phyloP scores from a whole-genome alignment of 2,888 invertebrate genomes.

The Xestia sexstrigata region DNA sequence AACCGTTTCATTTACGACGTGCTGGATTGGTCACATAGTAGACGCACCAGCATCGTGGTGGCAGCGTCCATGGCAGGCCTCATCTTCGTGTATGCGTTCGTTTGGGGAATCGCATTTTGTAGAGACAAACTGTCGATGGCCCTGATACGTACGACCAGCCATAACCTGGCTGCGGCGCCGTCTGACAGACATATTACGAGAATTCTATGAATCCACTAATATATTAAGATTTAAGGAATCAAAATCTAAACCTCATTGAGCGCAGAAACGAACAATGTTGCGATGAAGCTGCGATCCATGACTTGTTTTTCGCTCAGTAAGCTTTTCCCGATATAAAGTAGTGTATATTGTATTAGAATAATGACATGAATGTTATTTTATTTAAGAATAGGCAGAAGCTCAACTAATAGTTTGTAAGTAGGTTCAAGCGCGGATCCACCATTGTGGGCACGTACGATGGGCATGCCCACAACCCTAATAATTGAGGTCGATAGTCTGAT shows the following conservation, averaged over 20 bases:
- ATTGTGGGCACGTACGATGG: too few relatives aligned
- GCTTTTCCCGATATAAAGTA: constrained; percentile 27
- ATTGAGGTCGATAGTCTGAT: too few relatives aligned
- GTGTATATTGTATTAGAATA: constrained; percentile 9
- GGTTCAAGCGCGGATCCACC: too few relatives aligned
- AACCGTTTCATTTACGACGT: constrained; percentile 93
- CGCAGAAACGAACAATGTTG: constrained; percentile 2
- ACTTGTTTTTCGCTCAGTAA: constrained; percentile 16
- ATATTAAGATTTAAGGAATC: constrained; percentile 20
- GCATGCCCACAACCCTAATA: too few relatives aligned
- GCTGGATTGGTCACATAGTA: constrained; percentile 93
- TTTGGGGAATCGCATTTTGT: constrained; percentile 77
- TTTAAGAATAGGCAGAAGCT: constrained; percentile 32
- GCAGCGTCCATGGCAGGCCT: constrained; percentile 74
- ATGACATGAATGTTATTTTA: constrained; percentile 22
- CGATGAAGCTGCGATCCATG: constrained; percentile 2
- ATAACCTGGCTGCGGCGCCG: constrained; percentile 75
- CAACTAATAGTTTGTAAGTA: constrained; percentile 38
- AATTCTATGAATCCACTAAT: constrained; percentile 60
- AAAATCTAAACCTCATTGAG: constrained; percentile 24
- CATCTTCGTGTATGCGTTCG: constrained; percentile 74
- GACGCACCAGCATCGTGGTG: constrained; percentile 88
- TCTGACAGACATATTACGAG: constrained; percentile 70
- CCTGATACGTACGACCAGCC: constrained; percentile 77
- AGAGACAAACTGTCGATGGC: constrained; percentile 77